A percentile compares a stretch with the other conserved stretches of the same genome.
These are phyloP conservation scores for Pandemis heparana DNA, from an alignment of 2,888 invertebrate genomes.

Conservation along the genomic window DNA sequence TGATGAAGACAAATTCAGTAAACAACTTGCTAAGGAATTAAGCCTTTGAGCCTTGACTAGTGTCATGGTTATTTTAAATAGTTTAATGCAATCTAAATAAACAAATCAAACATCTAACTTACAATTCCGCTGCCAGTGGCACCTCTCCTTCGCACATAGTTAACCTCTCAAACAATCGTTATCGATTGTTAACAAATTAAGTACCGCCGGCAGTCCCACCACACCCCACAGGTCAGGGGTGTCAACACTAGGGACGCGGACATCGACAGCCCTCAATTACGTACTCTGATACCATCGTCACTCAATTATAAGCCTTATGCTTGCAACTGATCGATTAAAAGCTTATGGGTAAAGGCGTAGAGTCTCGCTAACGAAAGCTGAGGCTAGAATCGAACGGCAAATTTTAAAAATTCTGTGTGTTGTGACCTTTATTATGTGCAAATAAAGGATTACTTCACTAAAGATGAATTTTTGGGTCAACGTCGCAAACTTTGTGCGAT, in stretches of 20 bases:
- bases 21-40: no score
- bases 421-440: no score
- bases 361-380: no score
- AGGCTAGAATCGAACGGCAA: no score
- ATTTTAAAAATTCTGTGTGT: no score
- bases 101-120: not conserved
- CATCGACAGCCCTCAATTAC: conserved; percentile 42
- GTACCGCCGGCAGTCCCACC: conserved; percentile 17
- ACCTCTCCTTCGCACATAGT: not conserved
- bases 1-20: no score
- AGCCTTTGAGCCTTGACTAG: no score
- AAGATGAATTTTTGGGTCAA: no score
- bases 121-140: not conserved
- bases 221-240: conserved; percentile 33
- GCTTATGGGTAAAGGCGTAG: not conserved
- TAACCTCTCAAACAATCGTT: conserved; percentile 2
- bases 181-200: conserved; percentile 3
- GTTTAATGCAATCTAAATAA: no score
- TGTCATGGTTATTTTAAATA: no score
- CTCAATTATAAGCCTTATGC: conserved; percentile 26
- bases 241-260: conserved; percentile 34
- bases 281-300: conserved; percentile 23
- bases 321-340: conserved; percentile 5
- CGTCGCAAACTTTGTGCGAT: no score
- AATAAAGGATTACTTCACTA: no score